phyloP scores from a whole-genome alignment of 2,888 invertebrate species.

The Drosophila dives region DNA sequence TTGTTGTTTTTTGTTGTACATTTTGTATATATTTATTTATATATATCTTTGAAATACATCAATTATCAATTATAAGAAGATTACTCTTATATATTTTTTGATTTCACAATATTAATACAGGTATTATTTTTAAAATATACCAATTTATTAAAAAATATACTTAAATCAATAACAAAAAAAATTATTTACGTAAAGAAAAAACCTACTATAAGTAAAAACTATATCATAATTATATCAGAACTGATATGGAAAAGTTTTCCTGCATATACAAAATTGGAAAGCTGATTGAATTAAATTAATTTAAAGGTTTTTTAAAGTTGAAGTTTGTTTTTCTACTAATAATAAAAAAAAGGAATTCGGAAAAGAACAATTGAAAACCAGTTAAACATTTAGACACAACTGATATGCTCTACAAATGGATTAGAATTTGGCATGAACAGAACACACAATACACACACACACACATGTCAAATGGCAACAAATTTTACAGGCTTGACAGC shows the following conservation, averaged over 20 bases:
- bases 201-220: background rate
- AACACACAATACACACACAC: background rate
- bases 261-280: background rate
- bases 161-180: background rate
- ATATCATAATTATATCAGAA: background rate
- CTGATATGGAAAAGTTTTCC: background rate
- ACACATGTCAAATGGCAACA: constrained; percentile 66
- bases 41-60: background rate
- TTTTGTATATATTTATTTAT: background rate
- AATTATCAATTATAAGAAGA: too few species aligned
- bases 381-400: background rate
- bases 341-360: background rate
- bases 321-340: background rate
- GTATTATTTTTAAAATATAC: background rate
- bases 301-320: background rate
- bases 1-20: background rate
- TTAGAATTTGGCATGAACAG: background rate
- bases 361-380: background rate
- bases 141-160: background rate
- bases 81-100: background rate
- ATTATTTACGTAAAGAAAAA: background rate
- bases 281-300: background rate
- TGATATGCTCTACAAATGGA: constrained; percentile 14
- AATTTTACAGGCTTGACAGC: constrained; percentile 67
- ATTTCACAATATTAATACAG: background rate